Evolutionary conservation across 1,140 invertebrate genomes (phyloP), one percentile per base, ranked within the genome.

Genomic region (Asbolus verrucosus): DNA sequence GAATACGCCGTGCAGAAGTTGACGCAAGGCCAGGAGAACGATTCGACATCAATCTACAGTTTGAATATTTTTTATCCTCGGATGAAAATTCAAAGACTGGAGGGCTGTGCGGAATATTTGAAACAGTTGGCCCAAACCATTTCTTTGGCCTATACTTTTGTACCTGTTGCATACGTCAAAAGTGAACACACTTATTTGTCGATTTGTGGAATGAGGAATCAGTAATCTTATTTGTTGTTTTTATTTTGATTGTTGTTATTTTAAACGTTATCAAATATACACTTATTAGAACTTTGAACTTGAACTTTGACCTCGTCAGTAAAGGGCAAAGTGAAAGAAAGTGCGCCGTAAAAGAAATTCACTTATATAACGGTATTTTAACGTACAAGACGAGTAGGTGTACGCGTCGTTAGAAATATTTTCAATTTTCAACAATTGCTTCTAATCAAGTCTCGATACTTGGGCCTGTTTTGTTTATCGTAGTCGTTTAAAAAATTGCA

Each of bases 131-230:
- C 78, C 62, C 74, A 81, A 59, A 83, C 74, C 67, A 82, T 83
- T 59, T 85, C 85, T 70, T 84, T 92, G 72, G 88, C 89, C 27
- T 88, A 89, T 41, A 92, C 90, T 6, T 85, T 92, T 39, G 84
- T 94, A 82, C 93, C 93, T 33, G 92, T 92, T 65, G 86, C 87
- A 71, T 88, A 90, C 80, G 83, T 94, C 77, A 90, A 91, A 80
- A 90, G 90, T 82, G 87, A 89, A 72, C 88, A 88, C 84, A 91
- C 90, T 74, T 91, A 92, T 81, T 83, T 94, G 69, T 92, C 91
- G 67, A 88, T 93, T 74, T 91, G 87, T 77, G 90, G 89, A 27
- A 85, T 90, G 6, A 70, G 75, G 50, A 77, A 71, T 43, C 74
- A 77, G 54, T 78, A 70, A 74, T 30, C 18, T 69, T 14, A 2